Conservation (phyloP, 2,797 vertebrate species). For the Tokudaia muenninki region DNA sequence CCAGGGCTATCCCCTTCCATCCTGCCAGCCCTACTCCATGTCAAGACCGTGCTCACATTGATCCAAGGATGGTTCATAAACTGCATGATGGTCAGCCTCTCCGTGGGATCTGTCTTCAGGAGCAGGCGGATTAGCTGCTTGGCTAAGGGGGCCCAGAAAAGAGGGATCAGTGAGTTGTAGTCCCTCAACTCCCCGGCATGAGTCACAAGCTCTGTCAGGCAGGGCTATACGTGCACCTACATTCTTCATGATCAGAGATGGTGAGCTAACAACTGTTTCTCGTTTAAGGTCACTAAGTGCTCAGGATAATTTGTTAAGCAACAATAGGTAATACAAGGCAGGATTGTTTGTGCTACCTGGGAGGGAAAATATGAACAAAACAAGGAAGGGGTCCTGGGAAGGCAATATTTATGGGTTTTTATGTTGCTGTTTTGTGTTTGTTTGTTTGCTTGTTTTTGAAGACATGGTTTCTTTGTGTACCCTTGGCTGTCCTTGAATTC, state of each 20-base stretch:
- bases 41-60: constrained; percentile 90
- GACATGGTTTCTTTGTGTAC: background rate
- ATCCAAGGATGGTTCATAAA: constrained; percentile 99
- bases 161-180: constrained; percentile 22
- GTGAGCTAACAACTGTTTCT: background rate
- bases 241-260: constrained; percentile 5
- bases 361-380: background rate
- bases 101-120: constrained; percentile 97
- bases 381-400: constrained; percentile 2
- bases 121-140: constrained; percentile 96
- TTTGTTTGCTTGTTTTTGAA: background rate
- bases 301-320: background rate
- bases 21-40: background rate
- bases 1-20: background rate
- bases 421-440: background rate
- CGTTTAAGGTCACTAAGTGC: background rate
- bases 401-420: background rate
- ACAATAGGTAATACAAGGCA: background rate
- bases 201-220: background rate
- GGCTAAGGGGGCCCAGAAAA: constrained; percentile 87
- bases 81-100: constrained; percentile 96
- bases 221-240: background rate
- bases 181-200: background rate
- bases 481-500: background rate
- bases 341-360: background rate